Conservation (phyloP, 2,888 invertebrate species). For the Ophion slaviceki region DNA sequence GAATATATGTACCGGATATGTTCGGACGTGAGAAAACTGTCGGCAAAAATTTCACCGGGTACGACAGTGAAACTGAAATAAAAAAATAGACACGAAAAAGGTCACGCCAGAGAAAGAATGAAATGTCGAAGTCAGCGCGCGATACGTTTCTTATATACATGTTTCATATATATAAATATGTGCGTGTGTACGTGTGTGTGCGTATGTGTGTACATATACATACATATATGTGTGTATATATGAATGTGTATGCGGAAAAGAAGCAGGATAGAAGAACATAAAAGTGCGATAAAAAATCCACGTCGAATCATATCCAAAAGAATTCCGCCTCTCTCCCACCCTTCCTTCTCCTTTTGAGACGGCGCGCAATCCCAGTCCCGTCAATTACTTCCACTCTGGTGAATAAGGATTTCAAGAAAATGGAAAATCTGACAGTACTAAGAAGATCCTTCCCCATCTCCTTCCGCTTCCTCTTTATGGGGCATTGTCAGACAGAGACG, state of each 20-base stretch:
- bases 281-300: slow-evolving; percentile 47
- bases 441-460: slow-evolving; percentile 29
- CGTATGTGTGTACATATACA: too few relatives aligned
- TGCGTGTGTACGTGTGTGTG: too few relatives aligned
- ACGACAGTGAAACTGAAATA: background rate
- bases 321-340: slow-evolving; percentile 33
- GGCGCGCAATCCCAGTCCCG: slow-evolving; percentile 67
- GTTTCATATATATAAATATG: too few relatives aligned
- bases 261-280: slow-evolving; percentile 6
- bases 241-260: background rate
- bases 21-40: background rate
- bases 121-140: slow-evolving; percentile 30
- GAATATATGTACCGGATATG: slow-evolving; percentile 1
- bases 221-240: background rate
- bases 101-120: background rate
- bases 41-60: background rate
- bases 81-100: slow-evolving; percentile 4
- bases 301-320: slow-evolving; percentile 46
- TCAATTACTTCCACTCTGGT: slow-evolving; percentile 69
- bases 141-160: slow-evolving; percentile 13
- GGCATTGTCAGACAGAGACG: background rate
- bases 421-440: slow-evolving; percentile 61
- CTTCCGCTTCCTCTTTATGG: too few relatives aligned
- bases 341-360: slow-evolving; percentile 24
- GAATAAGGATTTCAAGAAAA: slow-evolving; percentile 63